These are phyloP conservation scores for Apotomis betuletana DNA, from an alignment of 2,888 invertebrate genomes.

Conservation along the genomic window DNA sequence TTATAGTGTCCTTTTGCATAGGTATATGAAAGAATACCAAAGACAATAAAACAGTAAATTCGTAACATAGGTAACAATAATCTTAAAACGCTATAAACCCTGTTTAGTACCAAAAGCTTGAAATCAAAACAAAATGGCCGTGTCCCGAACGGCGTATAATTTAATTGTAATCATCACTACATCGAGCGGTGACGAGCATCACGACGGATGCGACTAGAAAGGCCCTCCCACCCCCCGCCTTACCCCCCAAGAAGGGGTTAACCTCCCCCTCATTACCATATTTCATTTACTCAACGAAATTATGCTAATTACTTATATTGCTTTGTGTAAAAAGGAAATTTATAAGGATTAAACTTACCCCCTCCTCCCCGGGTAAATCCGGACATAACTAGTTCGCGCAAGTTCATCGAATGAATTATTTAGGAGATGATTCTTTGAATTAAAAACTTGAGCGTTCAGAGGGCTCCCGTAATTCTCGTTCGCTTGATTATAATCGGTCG, in stretches of 20 bases:
- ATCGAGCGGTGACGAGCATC: slow-evolving; percentile 80
- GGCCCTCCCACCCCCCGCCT: slow-evolving; percentile 64
- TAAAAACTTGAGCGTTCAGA: slow-evolving; percentile 61
- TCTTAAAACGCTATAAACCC: slow-evolving; percentile 13
- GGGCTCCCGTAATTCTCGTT: slow-evolving; percentile 74
- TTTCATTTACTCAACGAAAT: slow-evolving; percentile 85
- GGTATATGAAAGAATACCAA: neutral
- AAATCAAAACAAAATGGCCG: slow-evolving; percentile 79
- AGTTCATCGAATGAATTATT: slow-evolving; percentile 74
- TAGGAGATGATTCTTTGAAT: slow-evolving; percentile 71
- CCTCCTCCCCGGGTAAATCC: slow-evolving; percentile 58
- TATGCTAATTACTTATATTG: slow-evolving; percentile 85
- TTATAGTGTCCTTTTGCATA: neutral
- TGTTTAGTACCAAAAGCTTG: slow-evolving; percentile 55
- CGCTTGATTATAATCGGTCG: slow-evolving; percentile 80
- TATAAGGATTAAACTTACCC: slow-evolving; percentile 83
- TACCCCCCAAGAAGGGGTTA: slow-evolving; percentile 72
- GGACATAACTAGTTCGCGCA: slow-evolving; percentile 67
- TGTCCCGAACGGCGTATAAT: slow-evolving; percentile 73
- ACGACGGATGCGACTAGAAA: slow-evolving; percentile 79
- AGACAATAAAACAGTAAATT: neutral
- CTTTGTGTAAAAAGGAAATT: slow-evolving; percentile 85
- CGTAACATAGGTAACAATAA: neutral
- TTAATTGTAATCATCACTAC: slow-evolving; percentile 82
- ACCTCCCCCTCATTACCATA: slow-evolving; percentile 82